These are phyloP conservation scores for Myotis yumanensis DNA, from an alignment of 2,113 vertebrate genomes.

Conservation along the genomic window DNA sequence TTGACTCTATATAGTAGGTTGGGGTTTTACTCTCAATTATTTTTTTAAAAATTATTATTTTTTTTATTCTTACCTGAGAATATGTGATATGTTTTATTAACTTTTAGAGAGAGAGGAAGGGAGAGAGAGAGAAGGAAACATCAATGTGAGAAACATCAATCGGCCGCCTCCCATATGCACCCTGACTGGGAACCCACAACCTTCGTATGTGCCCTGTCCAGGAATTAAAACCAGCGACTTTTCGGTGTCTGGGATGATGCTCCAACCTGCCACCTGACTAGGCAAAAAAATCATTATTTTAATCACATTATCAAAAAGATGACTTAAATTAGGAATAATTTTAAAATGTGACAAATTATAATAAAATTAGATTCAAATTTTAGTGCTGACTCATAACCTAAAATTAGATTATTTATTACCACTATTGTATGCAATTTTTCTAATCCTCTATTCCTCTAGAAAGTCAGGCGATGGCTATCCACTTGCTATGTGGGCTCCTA, in stretches of 20 bases:
- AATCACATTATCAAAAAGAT: neutral
- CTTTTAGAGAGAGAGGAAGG: neutral
- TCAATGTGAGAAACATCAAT: neutral
- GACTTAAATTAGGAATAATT: constrained; percentile 7
- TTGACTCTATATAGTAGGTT: neutral
- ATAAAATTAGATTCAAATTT: constrained; percentile 42
- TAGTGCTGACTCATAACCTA: constrained; percentile 14
- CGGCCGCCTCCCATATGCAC: neutral
- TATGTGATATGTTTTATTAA: neutral
- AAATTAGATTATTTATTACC: constrained; percentile 12
- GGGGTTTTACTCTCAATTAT: neutral
- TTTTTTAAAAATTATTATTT: neutral
- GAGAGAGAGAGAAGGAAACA: too few relatives aligned
- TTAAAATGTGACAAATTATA: constrained; percentile 13
- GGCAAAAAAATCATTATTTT: neutral
- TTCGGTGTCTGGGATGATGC: neutral
- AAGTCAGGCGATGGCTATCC: neutral
- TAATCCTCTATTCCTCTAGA: neutral
- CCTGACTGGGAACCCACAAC: neutral
- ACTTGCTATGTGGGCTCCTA: neutral
- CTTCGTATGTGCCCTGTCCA: neutral
- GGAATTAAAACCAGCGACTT: neutral
- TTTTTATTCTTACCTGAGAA: neutral
- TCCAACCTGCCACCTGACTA: neutral
- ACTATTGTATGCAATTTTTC: neutral